Evolutionary conservation across 2,113 vertebrate genomes (phyloP), one percentile per base, ranked within the genome.

Genomic region (Numenius arquata): DNA sequence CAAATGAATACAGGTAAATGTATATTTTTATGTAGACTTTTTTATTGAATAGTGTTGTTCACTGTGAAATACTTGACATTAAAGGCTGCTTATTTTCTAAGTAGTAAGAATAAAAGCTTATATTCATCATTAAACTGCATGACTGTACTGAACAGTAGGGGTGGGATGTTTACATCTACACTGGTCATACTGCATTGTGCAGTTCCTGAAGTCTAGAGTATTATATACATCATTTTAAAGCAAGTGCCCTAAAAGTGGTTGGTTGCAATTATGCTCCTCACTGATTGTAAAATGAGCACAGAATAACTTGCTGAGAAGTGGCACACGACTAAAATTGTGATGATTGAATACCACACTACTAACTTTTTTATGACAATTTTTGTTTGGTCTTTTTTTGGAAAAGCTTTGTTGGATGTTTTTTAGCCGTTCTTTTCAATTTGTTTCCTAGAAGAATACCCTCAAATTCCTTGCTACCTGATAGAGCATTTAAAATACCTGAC

Each of bases 1-100:
- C 98, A 18, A 99, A 99, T 21, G 99, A 99, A 55, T 99, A 99
- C 98, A 99, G 99, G 99, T 99, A 98, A 92, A 79, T 61, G 3
- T 75, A 15, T 75, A 16, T 85, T 91, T 94, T 93, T 34, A 23
- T 27, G 10, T 78, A 34, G n/a, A 13, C 45, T 77, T 82, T 82
- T 30, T 23, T 20, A 3, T 32, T n/a, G 43, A 63, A 14, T 27
- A 11, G 6, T 34, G 2, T 2, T 15, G 41, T 59, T 90, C 34
- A 15, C 15, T 68, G 12, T 45, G 52, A 72, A 41, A 20, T n/a
- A n/a, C 6, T 52, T 84, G 26, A 32, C 0, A 0, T 12, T 25
- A 56, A 84, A 89, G 53, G 8, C 62, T 26, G 2, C 32, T 71
- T 45, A 16, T 76, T 32, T n/a, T 50, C 19, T 15, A 21, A 56